Evolutionary conservation across 2,888 invertebrate genomes (phyloP).

Genomic region (Tiphia femorata): DNA sequence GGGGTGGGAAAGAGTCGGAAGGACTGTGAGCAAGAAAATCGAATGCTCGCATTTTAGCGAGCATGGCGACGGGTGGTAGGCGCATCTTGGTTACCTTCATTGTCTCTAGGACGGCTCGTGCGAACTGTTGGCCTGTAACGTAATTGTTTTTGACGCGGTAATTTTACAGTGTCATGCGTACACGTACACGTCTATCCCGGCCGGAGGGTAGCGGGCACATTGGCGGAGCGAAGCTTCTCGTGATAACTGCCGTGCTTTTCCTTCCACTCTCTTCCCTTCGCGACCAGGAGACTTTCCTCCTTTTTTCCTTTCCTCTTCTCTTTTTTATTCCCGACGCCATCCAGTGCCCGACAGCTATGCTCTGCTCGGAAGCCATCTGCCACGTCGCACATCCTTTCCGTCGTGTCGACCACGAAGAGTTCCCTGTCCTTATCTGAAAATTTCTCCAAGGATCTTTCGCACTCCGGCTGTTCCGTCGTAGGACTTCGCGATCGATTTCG

Average conservation of each 20-base stretch:
- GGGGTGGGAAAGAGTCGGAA: too few relatives aligned
- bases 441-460: constrained; percentile 21
- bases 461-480: too few relatives aligned
- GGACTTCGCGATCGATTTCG: too few relatives aligned
- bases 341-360: constrained; percentile 29
- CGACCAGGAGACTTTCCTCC: constrained; percentile 19
- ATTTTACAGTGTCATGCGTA: constrained; percentile 69
- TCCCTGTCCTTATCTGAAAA: constrained; percentile 30
- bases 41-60: too few relatives aligned
- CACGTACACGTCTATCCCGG: constrained; percentile 54
- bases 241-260: constrained; percentile 58
- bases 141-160: constrained; percentile 69
- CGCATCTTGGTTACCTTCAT: constrained; percentile 33
- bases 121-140: constrained; percentile 61
- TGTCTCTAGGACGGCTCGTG: constrained; percentile 36
- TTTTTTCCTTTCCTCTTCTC: constrained; percentile 23
- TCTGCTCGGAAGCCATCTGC: constrained; percentile 48
- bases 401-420: constrained; percentile 43
- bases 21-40: too few relatives aligned
- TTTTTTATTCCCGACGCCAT: constrained; percentile 36
- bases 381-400: constrained; percentile 42
- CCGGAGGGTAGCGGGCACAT: too few relatives aligned
- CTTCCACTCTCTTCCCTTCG: constrained; percentile 34
- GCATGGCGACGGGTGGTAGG: too few relatives aligned
- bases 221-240: constrained; percentile 39